Conservation (phyloP, 2,888 invertebrate genomes). For the Netelia fuscicornis region DNA sequence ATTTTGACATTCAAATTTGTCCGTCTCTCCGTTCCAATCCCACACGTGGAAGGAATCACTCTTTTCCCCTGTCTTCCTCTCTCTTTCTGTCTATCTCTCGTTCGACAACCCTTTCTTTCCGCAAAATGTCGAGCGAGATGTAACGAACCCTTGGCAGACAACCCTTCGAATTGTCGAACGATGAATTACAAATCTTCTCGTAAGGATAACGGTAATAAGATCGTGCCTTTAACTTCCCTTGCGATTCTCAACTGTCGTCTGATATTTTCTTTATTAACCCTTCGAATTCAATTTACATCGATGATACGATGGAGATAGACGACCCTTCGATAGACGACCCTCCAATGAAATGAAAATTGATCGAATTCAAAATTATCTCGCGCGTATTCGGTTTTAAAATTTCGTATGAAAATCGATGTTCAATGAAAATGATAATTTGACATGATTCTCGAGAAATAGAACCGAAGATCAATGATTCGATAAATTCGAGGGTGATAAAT, state of each 20-base stretch:
- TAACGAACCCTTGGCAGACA: slow-evolving; percentile 30
- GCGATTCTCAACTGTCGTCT: slow-evolving; percentile 53
- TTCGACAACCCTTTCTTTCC: slow-evolving; percentile 37
- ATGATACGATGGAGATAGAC: neutral
- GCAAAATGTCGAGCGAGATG: neutral
- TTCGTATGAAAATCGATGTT: neutral
- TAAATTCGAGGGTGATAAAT: slow-evolving; percentile 77
- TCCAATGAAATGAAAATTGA: neutral
- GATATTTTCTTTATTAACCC: neutral
- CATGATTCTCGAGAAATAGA: slow-evolving; percentile 15
- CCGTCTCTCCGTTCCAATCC: slow-evolving; percentile 29
- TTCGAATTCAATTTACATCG: slow-evolving; percentile 40
- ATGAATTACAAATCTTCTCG: slow-evolving; percentile 60
- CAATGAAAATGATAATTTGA: neutral
- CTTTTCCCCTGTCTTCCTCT: neutral
- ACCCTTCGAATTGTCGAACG: slow-evolving; percentile 34
- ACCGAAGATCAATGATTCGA: neutral
- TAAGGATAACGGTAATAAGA: slow-evolving; percentile 47
- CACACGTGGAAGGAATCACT: slow-evolving; percentile 18
- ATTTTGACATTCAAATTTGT: slow-evolving; percentile 83
- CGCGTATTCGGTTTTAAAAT: neutral
- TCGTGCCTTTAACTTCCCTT: neutral
- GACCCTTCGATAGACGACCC: neutral
- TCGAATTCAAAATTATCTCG: neutral
- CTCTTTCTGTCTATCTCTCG: neutral